Base-by-base conservation (phyloP, 2,888 invertebrate species). In the Pollenia griseotomentosa region DNA sequence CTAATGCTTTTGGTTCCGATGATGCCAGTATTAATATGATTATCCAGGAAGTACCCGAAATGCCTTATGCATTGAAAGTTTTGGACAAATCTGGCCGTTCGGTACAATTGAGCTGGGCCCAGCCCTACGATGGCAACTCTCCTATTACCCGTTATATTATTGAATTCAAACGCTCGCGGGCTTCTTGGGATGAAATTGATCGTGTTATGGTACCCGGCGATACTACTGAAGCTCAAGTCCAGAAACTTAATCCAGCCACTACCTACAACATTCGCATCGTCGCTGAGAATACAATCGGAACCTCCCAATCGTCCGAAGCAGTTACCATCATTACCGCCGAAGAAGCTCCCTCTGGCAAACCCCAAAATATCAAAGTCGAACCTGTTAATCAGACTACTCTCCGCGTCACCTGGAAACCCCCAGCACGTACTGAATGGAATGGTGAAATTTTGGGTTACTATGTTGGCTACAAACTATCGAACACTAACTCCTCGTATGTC, bases 11-110 rank as follows among this genome's bases (percentile, higher is more conserved):
- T 92, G 98, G 98, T 74, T 98, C 97, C 88, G 98, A 98, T 92
- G 98, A 98, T 91, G 97, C 98, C n/a, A 98, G 97, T 94, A 98
- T 98, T 91, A 98, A 98, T 93, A 96, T 98, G 96, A 98, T 98
- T 89, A 96, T 98, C 89, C 98, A 98, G 95, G 97, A 97, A 96
- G 94, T 91, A 88, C 93, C 93, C 40, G 98, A 98, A 94, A 96
- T 97, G 88, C 98, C 98, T 0, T 97, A 97, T 91, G 97, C 97
- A 75, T 94, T 98, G 83, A 95, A 98, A 95, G 97, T 98, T 44
- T 94, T 98, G 88, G 98, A 98, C 93, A 98, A 98, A 94, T 97
- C 97, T 75, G 98, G 98, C 88, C 95, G 97, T 89, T 97, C 97
- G 1, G 98, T 98, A 75, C 98, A 98, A 92, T 94, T 98, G 40